Evolutionary conservation across 2,888 invertebrate genomes (phyloP), one percentile per base, ranked within the genome.

Genomic region (Diplolepis rosae): DNA sequence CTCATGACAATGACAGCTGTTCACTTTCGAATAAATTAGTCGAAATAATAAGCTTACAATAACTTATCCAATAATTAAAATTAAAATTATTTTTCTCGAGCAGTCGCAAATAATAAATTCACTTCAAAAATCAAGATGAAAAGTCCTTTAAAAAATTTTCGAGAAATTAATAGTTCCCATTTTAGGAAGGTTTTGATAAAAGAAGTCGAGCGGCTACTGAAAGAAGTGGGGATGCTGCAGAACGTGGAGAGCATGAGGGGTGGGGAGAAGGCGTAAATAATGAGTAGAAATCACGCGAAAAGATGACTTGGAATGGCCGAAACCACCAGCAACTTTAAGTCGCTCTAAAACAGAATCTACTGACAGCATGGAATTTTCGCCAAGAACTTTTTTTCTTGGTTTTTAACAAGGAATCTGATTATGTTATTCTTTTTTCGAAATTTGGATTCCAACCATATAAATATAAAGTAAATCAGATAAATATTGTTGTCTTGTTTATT

Each of bases 201-300:
- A 42, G 56, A 39, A 28, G 65, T 61, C 42, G 70, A 42, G 48
- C 72, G 70, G 72, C 69, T 69, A 61, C 28, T 22, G 65, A 18
- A 65, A 50, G 24, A 35, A 13, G 32, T 45, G 68, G 39, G 54
- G 30, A 30, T 45, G 71, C 67, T 71, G 72, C 70, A 45, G 69
- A 35, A 13, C 1, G 15, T 24, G 48, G 24, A 4, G 18, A 7
- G 35, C 30, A 11, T 2, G 48, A 35, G 7, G 15, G 15, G 11
- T 5, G 9, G 39, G 32, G 24, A 27, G 27, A 15, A 15, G n/a
- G 6, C n/a, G n/a, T n/a, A n/a, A n/a, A n/a, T n/a, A n/a, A n/a
- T n/a, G n/a, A n/a, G n/a, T n/a, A n/a, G n/a, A n/a, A n/a, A 13
- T 28, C 24, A 4, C 4, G 51, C n/a, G 67, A 67, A 1, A 1